phyloP scores from a whole-genome alignment of 2,888 invertebrate genomes.

The Drosophila pegasa region DNA sequence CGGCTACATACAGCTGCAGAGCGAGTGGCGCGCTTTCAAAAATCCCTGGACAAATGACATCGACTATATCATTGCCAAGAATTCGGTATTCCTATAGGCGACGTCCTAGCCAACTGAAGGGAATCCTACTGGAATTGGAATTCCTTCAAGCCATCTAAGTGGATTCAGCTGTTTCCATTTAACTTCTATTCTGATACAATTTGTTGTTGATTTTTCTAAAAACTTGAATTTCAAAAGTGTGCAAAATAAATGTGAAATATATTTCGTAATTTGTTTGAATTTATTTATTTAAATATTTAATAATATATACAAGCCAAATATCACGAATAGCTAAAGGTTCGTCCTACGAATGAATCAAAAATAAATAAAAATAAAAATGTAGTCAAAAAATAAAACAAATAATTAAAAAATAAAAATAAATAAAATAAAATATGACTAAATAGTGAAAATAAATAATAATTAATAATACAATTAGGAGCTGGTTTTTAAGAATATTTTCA shows the following conservation, averaged over 20 bases:
- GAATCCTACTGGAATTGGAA: neutral
- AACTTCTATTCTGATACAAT: neutral
- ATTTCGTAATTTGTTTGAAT: neutral
- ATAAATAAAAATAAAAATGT: too few relatives aligned
- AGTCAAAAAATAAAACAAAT: too few relatives aligned
- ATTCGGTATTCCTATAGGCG: constrained; percentile 89
- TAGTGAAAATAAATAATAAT: neutral
- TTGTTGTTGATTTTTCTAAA: neutral
- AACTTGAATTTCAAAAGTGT: neutral
- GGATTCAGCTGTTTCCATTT: neutral
- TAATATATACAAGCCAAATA: too few relatives aligned
- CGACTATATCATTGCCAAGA: constrained; percentile 95
- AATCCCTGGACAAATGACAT: constrained; percentile 99
- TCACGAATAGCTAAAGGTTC: too few relatives aligned
- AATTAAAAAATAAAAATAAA: too few relatives aligned
- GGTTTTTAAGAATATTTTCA: too few relatives aligned
- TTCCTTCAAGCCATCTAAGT: neutral
- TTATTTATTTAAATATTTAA: too few relatives aligned
- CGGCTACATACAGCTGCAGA: constrained; percentile 89
- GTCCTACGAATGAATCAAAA: too few relatives aligned
- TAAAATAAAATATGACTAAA: too few relatives aligned
- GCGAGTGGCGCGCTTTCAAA: constrained; percentile 94
- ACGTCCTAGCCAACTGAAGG: neutral
- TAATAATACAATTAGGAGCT: too few relatives aligned
- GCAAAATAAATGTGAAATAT: constrained; percentile 2